These are phyloP conservation scores for Phyllotis vaccarum DNA, from an alignment of 2,797 vertebrate genomes.

Conservation along the genomic window DNA sequence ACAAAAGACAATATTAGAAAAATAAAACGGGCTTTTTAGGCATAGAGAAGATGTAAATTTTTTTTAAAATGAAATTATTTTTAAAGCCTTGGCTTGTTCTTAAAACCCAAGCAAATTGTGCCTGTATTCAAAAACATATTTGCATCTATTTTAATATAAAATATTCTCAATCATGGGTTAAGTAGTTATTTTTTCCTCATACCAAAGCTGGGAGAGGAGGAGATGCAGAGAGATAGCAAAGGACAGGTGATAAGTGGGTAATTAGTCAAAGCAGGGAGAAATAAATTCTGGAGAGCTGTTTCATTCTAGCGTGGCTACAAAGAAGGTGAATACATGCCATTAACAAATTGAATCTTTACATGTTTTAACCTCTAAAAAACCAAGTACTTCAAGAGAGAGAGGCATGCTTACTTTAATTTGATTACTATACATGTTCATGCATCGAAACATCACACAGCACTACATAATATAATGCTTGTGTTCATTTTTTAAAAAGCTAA, in stretches of 20 bases:
- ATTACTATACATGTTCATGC: background rate
- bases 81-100: slow-evolving; percentile 26
- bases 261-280: background rate
- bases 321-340: background rate
- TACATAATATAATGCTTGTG: background rate
- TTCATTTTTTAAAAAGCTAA: background rate
- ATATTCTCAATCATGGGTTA: background rate
- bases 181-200: background rate
- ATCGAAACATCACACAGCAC: background rate
- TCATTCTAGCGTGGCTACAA: background rate
- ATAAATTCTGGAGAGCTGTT: background rate
- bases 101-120: slow-evolving; percentile 13
- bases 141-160: slow-evolving; percentile 34
- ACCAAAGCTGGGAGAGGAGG: background rate
- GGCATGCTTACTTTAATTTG: background rate
- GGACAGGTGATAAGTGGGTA: background rate
- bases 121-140: background rate
- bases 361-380: background rate
- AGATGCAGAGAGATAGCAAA: background rate
- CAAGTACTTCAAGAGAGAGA: background rate
- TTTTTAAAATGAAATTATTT: slow-evolving; percentile 50
- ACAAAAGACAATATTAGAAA: background rate
- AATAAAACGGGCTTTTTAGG: slow-evolving; percentile 8
- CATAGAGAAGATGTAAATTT: background rate
- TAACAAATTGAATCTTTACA: background rate